These are phyloP conservation scores for Trissolcus basalis DNA, from an alignment of 1,140 invertebrate genomes.

Conservation along the genomic window DNA sequence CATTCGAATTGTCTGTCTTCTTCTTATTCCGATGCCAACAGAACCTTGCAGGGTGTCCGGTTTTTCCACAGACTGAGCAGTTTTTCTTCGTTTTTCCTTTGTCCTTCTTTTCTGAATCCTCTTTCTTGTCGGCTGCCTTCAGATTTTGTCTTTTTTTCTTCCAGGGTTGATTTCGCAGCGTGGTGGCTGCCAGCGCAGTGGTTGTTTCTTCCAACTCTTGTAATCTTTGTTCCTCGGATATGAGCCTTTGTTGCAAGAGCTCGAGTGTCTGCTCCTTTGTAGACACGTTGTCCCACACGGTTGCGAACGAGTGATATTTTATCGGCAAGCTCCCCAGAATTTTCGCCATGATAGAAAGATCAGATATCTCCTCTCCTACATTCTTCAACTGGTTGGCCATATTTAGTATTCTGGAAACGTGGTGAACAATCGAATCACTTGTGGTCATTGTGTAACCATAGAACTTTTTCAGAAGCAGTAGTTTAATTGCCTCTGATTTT, in stretches of 20 bases:
- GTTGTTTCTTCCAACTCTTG: neutral
- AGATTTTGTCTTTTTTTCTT: no score
- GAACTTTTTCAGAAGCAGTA: neutral
- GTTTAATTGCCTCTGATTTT: neutral
- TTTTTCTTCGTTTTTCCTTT: no score
- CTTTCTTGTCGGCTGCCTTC: no score
- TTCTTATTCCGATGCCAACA: no score
- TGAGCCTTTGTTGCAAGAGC: constrained; percentile 1
- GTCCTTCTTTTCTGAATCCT: no score
- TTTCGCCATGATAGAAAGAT: constrained; percentile 16
- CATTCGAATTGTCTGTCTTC: no score
- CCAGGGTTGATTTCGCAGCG: no score
- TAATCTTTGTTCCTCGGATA: neutral
- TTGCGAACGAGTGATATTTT: constrained; percentile 10
- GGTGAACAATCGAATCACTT: neutral
- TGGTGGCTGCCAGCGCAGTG: no score
- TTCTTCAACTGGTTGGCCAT: constrained; percentile 12
- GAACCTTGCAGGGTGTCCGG: no score
- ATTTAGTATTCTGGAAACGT: constrained; percentile 15
- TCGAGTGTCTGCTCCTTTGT: neutral
- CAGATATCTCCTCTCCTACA: constrained; percentile 7
- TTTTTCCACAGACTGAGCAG: no score
- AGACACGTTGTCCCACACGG: constrained; percentile 8
- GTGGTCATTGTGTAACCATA: neutral
- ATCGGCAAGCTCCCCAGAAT: constrained; percentile 11